Evolutionary conservation across 2,113 vertebrate species (phyloP).

Genomic region (Morphnarchus princeps): DNA sequence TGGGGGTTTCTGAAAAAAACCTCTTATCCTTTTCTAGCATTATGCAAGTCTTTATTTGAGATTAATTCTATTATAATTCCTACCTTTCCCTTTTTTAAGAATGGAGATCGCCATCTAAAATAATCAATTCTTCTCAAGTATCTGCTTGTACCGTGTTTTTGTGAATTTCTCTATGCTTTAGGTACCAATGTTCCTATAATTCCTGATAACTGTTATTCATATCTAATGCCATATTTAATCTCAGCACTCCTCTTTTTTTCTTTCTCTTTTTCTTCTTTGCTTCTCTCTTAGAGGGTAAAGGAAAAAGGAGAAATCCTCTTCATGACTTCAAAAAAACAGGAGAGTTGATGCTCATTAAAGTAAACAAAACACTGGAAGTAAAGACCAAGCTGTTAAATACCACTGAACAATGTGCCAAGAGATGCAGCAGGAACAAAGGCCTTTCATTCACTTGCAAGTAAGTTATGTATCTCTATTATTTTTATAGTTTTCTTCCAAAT

Average conservation of each 20-base stretch:
- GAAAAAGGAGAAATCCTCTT: constrained; percentile 83
- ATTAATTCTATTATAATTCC: not conserved
- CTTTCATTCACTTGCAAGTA: constrained; percentile 94
- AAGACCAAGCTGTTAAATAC: constrained; percentile 83
- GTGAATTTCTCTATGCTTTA: not conserved
- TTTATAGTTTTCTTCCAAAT: not conserved
- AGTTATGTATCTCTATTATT: not conserved
- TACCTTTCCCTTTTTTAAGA: not conserved
- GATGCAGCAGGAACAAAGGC: constrained; percentile 87
- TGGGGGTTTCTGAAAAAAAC: not conserved
- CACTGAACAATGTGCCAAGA: constrained; percentile 85
- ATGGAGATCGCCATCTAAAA: not conserved
- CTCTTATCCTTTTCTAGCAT: not conserved
- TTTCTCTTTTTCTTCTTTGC: not conserved
- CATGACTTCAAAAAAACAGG: constrained; percentile 93
- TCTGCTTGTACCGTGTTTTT: not conserved
- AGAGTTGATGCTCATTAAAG: constrained; percentile 76
- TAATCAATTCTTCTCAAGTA: not conserved
- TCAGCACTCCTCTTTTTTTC: not conserved
- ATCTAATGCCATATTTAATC: not conserved
- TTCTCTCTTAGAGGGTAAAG: constrained; percentile 78
- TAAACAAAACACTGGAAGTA: constrained; percentile 78
- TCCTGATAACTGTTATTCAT: not conserved
- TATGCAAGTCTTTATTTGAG: not conserved
- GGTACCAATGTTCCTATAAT: not conserved